A percentile compares a stretch with the other conserved stretches of the same genome.
Evolutionary conservation across 2,888 invertebrate genomes (phyloP).

Genomic region (Macaria notata): DNA sequence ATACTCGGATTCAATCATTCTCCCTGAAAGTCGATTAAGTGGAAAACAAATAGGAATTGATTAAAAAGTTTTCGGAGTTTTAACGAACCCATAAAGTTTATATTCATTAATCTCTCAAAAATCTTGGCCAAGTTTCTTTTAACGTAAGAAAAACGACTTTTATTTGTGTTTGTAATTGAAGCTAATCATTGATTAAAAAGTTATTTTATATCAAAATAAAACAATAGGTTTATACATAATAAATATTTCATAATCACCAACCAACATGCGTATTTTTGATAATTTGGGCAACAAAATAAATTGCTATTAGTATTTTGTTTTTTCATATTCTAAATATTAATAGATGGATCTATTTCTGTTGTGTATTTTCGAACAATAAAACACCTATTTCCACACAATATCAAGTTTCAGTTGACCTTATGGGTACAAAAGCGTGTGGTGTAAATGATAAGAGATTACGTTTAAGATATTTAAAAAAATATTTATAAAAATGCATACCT

Average conservation of each 20-base stretch:
- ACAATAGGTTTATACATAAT: too few species aligned
- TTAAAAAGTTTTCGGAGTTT: slow-evolving; percentile 45
- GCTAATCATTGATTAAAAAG: too few species aligned
- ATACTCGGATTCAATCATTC: slow-evolving; percentile 44
- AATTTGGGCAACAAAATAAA: too few species aligned
- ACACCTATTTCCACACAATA: slow-evolving; percentile 57
- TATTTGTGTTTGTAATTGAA: too few species aligned
- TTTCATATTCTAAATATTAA: background rate
- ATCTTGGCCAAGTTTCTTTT: background rate
- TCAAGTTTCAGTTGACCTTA: slow-evolving; percentile 54
- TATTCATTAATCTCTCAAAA: slow-evolving; percentile 20
- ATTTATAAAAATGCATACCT: too few species aligned
- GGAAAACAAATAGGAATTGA: slow-evolving; percentile 49
- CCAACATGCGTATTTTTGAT: too few species aligned
- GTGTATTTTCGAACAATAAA: slow-evolving; percentile 52
- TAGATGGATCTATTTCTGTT: slow-evolving; percentile 39
- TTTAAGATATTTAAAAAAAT: too few species aligned
- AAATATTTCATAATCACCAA: too few species aligned
- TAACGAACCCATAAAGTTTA: slow-evolving; percentile 29
- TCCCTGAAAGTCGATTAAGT: slow-evolving; percentile 43
- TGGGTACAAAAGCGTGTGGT: slow-evolving; percentile 30
- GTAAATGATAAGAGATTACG: slow-evolving; percentile 20
- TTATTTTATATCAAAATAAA: too few species aligned
- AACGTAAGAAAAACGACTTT: too few species aligned
- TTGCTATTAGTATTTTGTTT: too few species aligned